phyloP scores from a whole-genome alignment of 2,888 invertebrate genomes.

The Pristionchus arcanus region DNA sequence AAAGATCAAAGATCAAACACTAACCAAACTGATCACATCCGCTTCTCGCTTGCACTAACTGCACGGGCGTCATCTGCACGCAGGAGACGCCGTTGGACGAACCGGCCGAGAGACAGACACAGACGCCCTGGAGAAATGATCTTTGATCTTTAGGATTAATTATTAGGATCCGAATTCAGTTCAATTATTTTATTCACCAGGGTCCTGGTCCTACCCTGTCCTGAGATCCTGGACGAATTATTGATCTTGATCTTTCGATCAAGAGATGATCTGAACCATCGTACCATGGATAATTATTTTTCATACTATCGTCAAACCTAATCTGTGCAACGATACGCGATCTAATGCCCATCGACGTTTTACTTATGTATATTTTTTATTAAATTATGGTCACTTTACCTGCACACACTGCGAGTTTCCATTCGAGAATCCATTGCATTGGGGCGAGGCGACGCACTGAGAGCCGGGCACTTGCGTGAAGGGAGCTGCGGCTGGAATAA shows the following conservation, averaged over 20 bases:
- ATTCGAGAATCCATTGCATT: constrained; percentile 70
- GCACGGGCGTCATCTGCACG: constrained; percentile 63
- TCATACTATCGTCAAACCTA: too few relatives aligned
- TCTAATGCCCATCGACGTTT: neutral
- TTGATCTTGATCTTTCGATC: too few relatives aligned
- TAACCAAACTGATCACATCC: constrained; percentile 77
- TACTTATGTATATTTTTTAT: neutral
- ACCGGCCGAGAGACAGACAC: constrained; percentile 69
- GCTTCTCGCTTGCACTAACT: constrained; percentile 69
- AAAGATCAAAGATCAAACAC: neutral
- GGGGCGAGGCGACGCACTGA: constrained; percentile 55
- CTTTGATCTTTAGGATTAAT: neutral
- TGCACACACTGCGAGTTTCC: constrained; percentile 70
- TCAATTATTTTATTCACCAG: too few relatives aligned
- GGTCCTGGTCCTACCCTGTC: too few relatives aligned
- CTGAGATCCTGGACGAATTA: too few relatives aligned
- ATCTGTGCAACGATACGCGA: neutral
- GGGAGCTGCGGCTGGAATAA: constrained; percentile 54
- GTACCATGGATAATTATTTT: too few relatives aligned
- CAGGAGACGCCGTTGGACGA: constrained; percentile 64
- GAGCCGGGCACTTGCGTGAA: constrained; percentile 58
- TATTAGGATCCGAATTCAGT: too few relatives aligned
- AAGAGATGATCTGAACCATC: too few relatives aligned
- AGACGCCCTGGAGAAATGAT: constrained; percentile 62
- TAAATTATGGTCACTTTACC: neutral